Conservation (phyloP, 1,140 invertebrate genomes). For the Cataglyphis hispanica region DNA sequence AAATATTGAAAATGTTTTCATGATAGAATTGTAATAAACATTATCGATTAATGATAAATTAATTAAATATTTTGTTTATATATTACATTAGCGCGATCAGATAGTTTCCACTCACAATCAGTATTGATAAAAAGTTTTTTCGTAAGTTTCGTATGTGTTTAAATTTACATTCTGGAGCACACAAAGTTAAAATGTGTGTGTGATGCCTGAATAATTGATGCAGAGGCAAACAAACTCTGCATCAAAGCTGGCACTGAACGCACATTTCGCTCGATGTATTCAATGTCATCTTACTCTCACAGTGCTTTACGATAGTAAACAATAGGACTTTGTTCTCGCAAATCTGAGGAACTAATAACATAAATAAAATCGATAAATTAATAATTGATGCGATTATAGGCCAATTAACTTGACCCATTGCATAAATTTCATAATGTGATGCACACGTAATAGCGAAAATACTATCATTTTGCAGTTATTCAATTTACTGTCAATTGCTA, state of each 20-base stretch:
- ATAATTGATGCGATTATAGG: background rate
- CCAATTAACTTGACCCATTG: background rate
- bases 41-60: background rate
- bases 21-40: no score
- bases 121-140: background rate
- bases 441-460: background rate
- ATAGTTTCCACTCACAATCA: background rate
- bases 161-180: background rate
- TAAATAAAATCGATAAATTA: background rate
- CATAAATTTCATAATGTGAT: background rate
- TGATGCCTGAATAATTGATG: background rate
- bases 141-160: background rate
- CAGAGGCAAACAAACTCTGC: background rate
- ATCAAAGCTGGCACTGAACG: background rate
- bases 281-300: constrained; percentile 38
- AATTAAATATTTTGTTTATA: background rate
- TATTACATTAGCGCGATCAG: background rate
- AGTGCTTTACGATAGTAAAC: background rate
- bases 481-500: background rate
- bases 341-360: background rate
- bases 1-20: no score
- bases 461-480: background rate
- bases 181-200: background rate
- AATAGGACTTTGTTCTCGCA: background rate
- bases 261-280: constrained; percentile 23